Percentiles rank a stretch among this genome's conserved stretches.
phyloP scores from a whole-genome alignment of 2,113 vertebrate genomes.

The Bubalus kerabau region DNA sequence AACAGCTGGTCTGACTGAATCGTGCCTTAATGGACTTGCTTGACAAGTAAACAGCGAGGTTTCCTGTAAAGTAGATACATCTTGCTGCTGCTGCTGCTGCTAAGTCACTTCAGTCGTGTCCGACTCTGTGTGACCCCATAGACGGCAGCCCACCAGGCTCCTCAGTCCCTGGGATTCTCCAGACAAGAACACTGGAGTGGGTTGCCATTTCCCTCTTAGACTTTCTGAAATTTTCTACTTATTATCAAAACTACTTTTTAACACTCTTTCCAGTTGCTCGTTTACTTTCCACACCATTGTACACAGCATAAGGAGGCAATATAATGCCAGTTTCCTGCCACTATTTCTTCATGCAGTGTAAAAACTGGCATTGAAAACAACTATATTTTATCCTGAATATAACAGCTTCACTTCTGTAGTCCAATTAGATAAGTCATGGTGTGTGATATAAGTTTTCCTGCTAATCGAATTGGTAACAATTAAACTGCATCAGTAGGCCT shows the following conservation, averaged over 20 bases:
- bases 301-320: background rate
- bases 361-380: slow-evolving; percentile 22
- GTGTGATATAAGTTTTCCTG: background rate
- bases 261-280: background rate
- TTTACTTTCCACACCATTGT: background rate
- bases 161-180: too few species aligned
- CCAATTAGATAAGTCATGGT: background rate
- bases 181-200: too few species aligned
- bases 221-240: background rate
- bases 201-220: background rate
- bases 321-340: background rate
- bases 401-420: background rate
- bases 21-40: background rate
- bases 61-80: background rate
- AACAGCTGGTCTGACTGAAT: background rate
- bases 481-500: slow-evolving; percentile 25
- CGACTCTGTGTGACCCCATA: too few species aligned
- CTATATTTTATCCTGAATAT: background rate
- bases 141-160: too few species aligned
- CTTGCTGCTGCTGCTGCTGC: too few species aligned
- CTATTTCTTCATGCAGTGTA: background rate
- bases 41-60: background rate
- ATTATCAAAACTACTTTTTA: background rate
- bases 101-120: too few species aligned
- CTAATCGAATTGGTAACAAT: slow-evolving; percentile 51